Evolutionary conservation across 2,888 invertebrate species (phyloP).

Genomic region (Nezara viridula): DNA sequence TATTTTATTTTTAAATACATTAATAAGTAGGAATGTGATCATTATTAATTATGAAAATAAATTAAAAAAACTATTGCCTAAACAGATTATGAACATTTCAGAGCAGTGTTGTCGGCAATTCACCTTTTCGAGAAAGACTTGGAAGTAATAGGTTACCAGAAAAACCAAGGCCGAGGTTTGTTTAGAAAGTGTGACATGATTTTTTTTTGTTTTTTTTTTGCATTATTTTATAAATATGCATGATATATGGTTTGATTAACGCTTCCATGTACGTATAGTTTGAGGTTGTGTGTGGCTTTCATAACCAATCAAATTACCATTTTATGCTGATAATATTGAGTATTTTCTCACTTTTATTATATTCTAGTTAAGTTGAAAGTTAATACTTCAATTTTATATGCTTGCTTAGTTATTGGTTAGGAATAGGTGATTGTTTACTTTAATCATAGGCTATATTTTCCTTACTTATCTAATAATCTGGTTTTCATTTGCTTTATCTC

Average conservation of each 20-base stretch:
- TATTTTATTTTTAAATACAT: neutral
- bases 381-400: neutral
- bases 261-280: neutral
- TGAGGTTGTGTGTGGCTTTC: slow-evolving; percentile 9
- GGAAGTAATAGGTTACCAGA: slow-evolving; percentile 91
- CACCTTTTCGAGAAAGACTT: slow-evolving; percentile 89
- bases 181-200: slow-evolving; percentile 25
- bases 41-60: slow-evolving; percentile 59
- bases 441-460: slow-evolving; percentile 36
- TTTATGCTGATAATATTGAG: neutral
- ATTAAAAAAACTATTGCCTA: slow-evolving; percentile 41
- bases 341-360: neutral
- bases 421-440: neutral
- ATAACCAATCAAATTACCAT: neutral
- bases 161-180: slow-evolving; percentile 83
- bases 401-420: slow-evolving; percentile 22
- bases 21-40: slow-evolving; percentile 64
- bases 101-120: slow-evolving; percentile 77
- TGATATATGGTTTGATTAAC: slow-evolving; percentile 5
- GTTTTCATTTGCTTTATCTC: slow-evolving; percentile 31
- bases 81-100: slow-evolving; percentile 68
- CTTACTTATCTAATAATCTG: slow-evolving; percentile 29
- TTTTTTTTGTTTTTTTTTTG: slow-evolving; percentile 17
- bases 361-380: neutral
- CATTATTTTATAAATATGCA: neutral